Evolutionary conservation across 2,113 vertebrate genomes (phyloP), one percentile per base, ranked within the genome.

Genomic region (Copsychus sechellarum): DNA sequence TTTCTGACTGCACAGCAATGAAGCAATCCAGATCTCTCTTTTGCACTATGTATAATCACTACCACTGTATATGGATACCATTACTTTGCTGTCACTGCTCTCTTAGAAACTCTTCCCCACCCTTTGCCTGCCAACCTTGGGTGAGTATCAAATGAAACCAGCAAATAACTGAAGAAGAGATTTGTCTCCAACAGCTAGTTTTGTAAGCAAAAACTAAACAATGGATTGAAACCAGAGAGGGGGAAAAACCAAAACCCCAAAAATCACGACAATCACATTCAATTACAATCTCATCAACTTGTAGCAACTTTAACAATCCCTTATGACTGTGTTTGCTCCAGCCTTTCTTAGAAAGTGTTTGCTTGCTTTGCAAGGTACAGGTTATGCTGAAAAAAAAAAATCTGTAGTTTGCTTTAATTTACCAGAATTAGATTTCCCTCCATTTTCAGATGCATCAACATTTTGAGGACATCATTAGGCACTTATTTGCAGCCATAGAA

Each of bases 381-480:
- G 6, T 72, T 65, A 85, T 38, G 12, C 70, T 47, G 43, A 84
- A 42, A 53, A 83, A 82, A 88, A 86, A 84, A 60, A 85, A 78
- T 9, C 21, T 1, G 3, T 48, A 61, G 71, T 95, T 76, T 53
- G 31, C 40, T 95, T 87, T 76, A 72, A 72, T 94, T 79, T 71
- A 96, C 61, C 65, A 89, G 73, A 89, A 87, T 88, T 50, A 83
- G 58, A 73, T 86, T 91, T 69, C 54, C 67, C 58, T 71, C 42
- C 21, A 42, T 85, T 91, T 96, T 91, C 78, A 94, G 61, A 84
- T 22, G n/a, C 34, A 93, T 76, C 65, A 95, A 79, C 40, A 87
- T 76, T 93, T 72, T 92, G 66, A 48, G 93, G 85, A 77, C 62
- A 86, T 79, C 53, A 45, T 65, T 62, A 77, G 62, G 66, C 36